A percentile compares a stretch with the other conserved stretches of the same genome.
Evolutionary conservation across 2,797 vertebrate species (phyloP).

Genomic region (Nyctalus aviator): DNA sequence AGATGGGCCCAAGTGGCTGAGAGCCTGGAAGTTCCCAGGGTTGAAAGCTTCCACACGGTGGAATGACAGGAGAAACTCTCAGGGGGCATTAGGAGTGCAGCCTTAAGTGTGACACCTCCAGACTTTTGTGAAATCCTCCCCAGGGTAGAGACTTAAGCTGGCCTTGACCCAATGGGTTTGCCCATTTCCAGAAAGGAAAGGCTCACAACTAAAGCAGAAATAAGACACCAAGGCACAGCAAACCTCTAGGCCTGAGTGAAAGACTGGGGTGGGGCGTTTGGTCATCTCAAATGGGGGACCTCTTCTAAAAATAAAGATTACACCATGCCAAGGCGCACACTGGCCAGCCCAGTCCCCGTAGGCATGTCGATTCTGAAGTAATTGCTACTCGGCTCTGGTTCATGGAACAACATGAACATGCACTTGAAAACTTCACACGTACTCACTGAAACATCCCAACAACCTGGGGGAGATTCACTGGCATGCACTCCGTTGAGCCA

Average conservation of each 20-base stretch:
- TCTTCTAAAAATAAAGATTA: slow-evolving; percentile 65
- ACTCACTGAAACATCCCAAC: neutral
- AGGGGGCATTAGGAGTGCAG: neutral
- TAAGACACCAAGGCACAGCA: neutral
- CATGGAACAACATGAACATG: slow-evolving; percentile 20
- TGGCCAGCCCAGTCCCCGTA: slow-evolving; percentile 1
- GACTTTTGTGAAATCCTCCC: neutral
- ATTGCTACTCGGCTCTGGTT: neutral
- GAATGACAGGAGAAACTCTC: neutral
- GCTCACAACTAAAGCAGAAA: neutral
- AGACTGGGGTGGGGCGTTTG: neutral
- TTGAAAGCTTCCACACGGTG: neutral
- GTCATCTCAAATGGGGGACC: neutral
- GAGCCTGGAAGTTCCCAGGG: neutral
- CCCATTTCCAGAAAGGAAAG: slow-evolving; percentile 28
- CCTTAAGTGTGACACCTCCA: neutral
- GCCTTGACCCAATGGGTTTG: neutral
- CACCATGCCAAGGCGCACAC: neutral
- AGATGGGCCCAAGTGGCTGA: neutral
- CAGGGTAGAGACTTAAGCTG: neutral
- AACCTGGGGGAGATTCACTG: neutral
- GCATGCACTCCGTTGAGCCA: neutral
- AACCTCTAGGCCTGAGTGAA: neutral
- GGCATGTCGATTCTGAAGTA: neutral
- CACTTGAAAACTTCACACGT: neutral